A percentile compares a stretch with the other conserved stretches of the same genome.
Conservation (phyloP, 2,888 invertebrate genomes). For the Drosophila kanekoi region DNA sequence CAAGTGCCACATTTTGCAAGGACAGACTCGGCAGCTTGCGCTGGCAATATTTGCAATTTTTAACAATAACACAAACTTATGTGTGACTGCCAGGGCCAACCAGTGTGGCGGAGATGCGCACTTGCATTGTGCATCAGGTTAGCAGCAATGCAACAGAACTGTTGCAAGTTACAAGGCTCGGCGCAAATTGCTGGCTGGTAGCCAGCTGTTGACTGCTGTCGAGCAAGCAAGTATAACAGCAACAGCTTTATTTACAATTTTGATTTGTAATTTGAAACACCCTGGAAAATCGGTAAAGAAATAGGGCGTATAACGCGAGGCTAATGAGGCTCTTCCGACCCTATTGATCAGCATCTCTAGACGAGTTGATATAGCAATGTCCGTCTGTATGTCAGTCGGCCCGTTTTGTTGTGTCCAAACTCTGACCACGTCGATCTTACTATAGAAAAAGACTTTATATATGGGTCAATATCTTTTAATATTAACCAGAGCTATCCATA, state of each 20-base stretch:
- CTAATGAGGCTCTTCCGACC: not conserved
- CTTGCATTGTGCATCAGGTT: constrained; percentile 13
- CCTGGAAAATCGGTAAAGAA: too few species aligned
- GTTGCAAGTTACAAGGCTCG: constrained; percentile 26
- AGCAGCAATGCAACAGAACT: constrained; percentile 20
- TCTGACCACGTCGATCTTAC: too few species aligned
- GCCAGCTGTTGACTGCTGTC: constrained; percentile 25
- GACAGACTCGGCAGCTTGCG: constrained; percentile 37
- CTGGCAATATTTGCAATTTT: constrained; percentile 52
- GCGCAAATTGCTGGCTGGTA: constrained; percentile 4
- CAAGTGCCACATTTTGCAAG: constrained; percentile 69
- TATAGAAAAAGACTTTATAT: too few species aligned
- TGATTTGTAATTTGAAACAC: constrained; percentile 75
- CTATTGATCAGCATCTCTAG: too few species aligned
- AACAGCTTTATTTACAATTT: constrained; percentile 51
- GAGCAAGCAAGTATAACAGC: constrained; percentile 5
- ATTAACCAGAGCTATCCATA: too few species aligned
- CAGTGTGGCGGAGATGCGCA: constrained; percentile 15
- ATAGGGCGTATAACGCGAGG: too few species aligned
- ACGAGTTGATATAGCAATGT: too few species aligned
- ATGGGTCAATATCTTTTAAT: too few species aligned
- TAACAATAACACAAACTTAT: constrained; percentile 44
- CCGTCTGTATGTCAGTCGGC: too few species aligned
- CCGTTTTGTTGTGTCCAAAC: too few species aligned
- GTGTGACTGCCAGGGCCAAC: constrained; percentile 6